Evolutionary conservation across 1,140 invertebrate genomes (phyloP).

Genomic region (Cryptotermes secundus): DNA sequence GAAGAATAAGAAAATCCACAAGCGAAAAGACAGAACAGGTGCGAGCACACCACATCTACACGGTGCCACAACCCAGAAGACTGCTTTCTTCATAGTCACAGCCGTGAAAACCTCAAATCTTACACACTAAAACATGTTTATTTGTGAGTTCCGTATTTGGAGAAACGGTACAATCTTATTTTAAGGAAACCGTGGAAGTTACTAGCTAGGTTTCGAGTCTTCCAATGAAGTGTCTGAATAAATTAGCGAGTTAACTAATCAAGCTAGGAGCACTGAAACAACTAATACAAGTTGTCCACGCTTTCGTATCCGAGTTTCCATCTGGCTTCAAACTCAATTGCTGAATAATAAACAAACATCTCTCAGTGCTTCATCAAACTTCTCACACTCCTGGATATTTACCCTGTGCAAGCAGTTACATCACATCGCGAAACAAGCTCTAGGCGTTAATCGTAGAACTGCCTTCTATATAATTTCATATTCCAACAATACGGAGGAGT

Average conservation of each 20-base stretch:
- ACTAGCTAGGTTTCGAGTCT: neutral
- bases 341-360: conserved; percentile 18
- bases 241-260: neutral
- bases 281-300: neutral
- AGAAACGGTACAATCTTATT: neutral
- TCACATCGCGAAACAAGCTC: neutral
- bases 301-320: neutral
- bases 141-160: too few relatives aligned
- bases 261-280: neutral
- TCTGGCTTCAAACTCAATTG: neutral
- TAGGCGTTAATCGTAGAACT: neutral
- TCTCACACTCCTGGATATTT: neutral
- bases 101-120: too few relatives aligned
- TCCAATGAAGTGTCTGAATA: neutral
- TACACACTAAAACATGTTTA: too few relatives aligned
- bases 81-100: too few relatives aligned
- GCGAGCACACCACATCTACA: too few relatives aligned
- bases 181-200: neutral
- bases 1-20: too few relatives aligned
- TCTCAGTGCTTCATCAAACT: neutral
- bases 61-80: too few relatives aligned
- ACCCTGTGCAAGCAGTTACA: conserved; percentile 9
- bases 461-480: neutral
- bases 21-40: too few relatives aligned
- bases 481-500: neutral